Percentiles rank a stretch among this genome's conserved stretches.
phyloP scores from a whole-genome alignment of 2,888 invertebrate genomes.

The Isoperla grammatica region DNA sequence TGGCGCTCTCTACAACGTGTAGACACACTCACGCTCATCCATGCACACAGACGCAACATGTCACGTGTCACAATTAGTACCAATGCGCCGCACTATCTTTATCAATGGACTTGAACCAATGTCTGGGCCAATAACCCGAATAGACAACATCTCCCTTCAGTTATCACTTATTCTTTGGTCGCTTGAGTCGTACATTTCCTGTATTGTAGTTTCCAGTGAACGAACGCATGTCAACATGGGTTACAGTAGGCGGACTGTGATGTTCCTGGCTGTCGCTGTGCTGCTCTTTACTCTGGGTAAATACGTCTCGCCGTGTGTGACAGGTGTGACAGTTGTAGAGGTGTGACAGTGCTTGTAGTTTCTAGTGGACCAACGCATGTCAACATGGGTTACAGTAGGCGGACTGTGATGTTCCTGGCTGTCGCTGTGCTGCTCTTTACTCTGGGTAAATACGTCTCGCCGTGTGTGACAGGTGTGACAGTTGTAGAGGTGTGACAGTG shows the following conservation, averaged over 20 bases:
- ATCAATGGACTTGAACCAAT: slow-evolving; percentile 3
- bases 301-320: background rate
- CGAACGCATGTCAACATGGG: background rate
- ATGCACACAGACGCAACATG: too few relatives aligned
- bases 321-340: too few relatives aligned
- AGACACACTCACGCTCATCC: too few relatives aligned
- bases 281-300: background rate
- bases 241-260: background rate
- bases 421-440: background rate
- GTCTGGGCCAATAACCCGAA: slow-evolving; percentile 5
- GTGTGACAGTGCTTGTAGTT: too few relatives aligned
- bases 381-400: background rate
- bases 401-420: background rate
- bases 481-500: too few relatives aligned
- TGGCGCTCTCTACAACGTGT: too few relatives aligned
- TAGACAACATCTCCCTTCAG: background rate
- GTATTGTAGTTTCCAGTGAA: background rate
- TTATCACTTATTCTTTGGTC: background rate
- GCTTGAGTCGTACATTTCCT: background rate
- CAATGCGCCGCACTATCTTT: too few relatives aligned
- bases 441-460: background rate
- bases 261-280: background rate
- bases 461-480: too few relatives aligned
- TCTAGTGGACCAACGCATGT: background rate
- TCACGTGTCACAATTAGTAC: too few relatives aligned